Evolutionary conservation across 2,888 invertebrate genomes (phyloP).

Genomic region (Octonoba sinensis): DNA sequence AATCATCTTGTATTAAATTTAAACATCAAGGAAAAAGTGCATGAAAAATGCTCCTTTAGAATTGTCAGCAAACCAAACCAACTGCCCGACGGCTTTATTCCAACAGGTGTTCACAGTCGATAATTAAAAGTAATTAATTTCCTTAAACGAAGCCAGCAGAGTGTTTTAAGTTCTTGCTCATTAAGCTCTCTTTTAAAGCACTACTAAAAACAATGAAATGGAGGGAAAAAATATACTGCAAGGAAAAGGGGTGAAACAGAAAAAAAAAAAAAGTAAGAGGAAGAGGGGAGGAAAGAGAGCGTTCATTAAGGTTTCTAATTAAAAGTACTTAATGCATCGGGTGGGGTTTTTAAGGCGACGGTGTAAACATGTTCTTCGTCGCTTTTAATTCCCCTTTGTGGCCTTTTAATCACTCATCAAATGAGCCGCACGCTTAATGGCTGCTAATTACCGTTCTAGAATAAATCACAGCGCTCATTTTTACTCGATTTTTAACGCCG

Average conservation of each 20-base stretch:
- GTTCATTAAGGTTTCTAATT: slow-evolving; percentile 61
- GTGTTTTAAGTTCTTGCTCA: slow-evolving; percentile 58
- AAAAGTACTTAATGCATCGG: slow-evolving; percentile 62
- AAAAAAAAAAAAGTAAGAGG: slow-evolving; percentile 18
- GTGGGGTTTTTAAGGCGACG: slow-evolving; percentile 49
- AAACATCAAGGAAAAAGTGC: too few relatives aligned
- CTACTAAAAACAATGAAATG: slow-evolving; percentile 60
- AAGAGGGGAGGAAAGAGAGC: slow-evolving; percentile 13
- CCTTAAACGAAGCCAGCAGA: slow-evolving; percentile 57
- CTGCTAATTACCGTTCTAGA: slow-evolving; percentile 47
- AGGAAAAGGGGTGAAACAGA: slow-evolving; percentile 16
- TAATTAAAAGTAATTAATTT: slow-evolving; percentile 64
- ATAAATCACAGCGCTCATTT: slow-evolving; percentile 55
- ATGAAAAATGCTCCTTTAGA: too few relatives aligned
- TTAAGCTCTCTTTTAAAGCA: slow-evolving; percentile 59
- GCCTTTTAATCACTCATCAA: slow-evolving; percentile 61
- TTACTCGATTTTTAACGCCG: slow-evolving; percentile 57
- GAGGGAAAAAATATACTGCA: slow-evolving; percentile 27
- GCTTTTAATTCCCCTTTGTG: slow-evolving; percentile 61
- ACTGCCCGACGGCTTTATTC: slow-evolving; percentile 18
- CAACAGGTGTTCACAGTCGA: slow-evolving; percentile 58
- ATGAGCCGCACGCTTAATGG: slow-evolving; percentile 59
- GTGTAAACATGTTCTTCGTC: slow-evolving; percentile 62
- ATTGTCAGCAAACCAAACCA: too few relatives aligned
- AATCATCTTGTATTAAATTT: too few relatives aligned